Percentiles rank a stretch among this genome's conserved stretches.
Conservation (phyloP, 2,113 vertebrate species). For the Laticauda colubrina region DNA sequence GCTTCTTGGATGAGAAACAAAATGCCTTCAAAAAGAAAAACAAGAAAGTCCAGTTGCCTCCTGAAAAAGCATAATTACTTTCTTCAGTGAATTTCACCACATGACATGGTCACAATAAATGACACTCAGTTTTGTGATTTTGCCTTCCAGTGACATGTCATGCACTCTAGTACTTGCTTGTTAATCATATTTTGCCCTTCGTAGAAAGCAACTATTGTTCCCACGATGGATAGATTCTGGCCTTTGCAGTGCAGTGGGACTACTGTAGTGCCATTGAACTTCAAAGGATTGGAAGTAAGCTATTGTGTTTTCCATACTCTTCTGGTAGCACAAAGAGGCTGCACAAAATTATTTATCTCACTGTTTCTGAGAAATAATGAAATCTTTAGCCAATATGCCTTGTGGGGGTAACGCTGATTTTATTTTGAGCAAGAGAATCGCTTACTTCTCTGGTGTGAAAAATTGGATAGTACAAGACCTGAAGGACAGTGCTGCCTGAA, state of each 20-base stretch:
- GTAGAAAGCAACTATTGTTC: neutral
- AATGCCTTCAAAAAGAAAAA: too few species aligned
- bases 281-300: neutral
- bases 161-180: neutral
- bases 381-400: neutral
- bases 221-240: neutral
- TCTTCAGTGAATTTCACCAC: neutral
- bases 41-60: too few species aligned
- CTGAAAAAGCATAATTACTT: neutral
- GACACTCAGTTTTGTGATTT: neutral
- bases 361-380: neutral
- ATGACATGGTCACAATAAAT: neutral
- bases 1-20: too few species aligned
- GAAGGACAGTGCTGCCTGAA: accelerated
- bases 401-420: neutral
- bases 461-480: neutral
- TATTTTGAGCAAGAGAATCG: accelerated
- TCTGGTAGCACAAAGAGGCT: neutral
- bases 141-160: neutral
- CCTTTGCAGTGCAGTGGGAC: neutral
- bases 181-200: neutral
- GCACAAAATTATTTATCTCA: neutral
- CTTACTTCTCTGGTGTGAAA: neutral
- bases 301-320: neutral
- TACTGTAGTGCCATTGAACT: neutral